Conservation (phyloP, 2,888 invertebrate genomes). For the Cephus rjabovi region DNA sequence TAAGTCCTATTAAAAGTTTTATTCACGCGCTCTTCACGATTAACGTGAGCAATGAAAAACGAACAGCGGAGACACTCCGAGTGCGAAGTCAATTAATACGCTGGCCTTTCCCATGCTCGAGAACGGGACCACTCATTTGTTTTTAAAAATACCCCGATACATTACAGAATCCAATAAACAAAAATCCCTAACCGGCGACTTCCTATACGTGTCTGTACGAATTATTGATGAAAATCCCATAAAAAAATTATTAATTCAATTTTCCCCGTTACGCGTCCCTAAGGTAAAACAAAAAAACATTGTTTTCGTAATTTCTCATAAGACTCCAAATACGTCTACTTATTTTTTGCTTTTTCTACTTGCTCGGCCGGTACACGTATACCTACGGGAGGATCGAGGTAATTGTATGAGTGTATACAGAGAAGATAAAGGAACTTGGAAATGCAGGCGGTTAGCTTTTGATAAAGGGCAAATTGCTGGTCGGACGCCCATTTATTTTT, state of each 20-base stretch:
- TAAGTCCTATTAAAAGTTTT: conserved; percentile 43
- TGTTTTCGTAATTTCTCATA: not conserved
- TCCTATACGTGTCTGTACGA: not conserved
- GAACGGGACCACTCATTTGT: not conserved
- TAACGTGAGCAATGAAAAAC: conserved; percentile 38
- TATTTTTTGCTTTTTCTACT: not conserved
- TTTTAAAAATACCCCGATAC: not conserved
- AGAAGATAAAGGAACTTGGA: not conserved
- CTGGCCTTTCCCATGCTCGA: conserved; percentile 40
- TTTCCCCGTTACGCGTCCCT: not conserved
- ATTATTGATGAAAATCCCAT: not conserved
- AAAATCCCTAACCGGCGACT: not conserved
- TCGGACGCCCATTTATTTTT: conserved; percentile 51
- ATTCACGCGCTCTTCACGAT: conserved; percentile 31
- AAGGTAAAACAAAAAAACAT: not conserved
- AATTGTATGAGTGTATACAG: not conserved
- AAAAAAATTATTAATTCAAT: not conserved
- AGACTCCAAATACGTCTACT: not conserved
- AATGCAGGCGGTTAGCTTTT: conserved; percentile 29
- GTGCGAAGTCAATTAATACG: conserved; percentile 25
- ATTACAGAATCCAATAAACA: not conserved
- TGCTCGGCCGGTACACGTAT: not conserved
- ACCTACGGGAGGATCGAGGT: not conserved
- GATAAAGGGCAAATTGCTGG: conserved; percentile 54
- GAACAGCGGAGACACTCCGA: conserved; percentile 34